These are phyloP conservation scores for Diplazon laetatorius DNA, from an alignment of 2,888 invertebrate species.

Conservation along the genomic window DNA sequence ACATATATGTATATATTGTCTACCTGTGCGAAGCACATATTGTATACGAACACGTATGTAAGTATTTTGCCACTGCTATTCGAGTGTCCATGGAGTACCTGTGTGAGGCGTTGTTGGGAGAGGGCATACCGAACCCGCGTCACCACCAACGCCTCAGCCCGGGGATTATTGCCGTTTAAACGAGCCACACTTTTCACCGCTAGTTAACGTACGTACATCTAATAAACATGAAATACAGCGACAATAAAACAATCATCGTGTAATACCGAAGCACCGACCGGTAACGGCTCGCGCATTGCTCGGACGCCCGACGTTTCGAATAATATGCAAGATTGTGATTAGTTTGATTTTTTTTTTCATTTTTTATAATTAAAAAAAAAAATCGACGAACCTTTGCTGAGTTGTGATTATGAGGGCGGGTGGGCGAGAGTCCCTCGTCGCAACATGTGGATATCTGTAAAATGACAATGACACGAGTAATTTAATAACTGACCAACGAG, in stretches of 20 bases:
- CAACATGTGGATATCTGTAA: slow-evolving; percentile 79
- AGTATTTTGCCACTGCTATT: slow-evolving; percentile 39
- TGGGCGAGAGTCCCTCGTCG: slow-evolving; percentile 73
- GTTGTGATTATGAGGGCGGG: slow-evolving; percentile 68
- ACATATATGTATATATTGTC: slow-evolving; percentile 36
- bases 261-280: slow-evolving; percentile 62
- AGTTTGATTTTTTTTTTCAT: not conserved
- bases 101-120: slow-evolving; percentile 38
- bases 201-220: slow-evolving; percentile 73
- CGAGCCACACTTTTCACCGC: slow-evolving; percentile 73
- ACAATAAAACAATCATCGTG: slow-evolving; percentile 72
- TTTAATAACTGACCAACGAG: not conserved
- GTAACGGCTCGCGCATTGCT: slow-evolving; percentile 39
- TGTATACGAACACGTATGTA: slow-evolving; percentile 32
- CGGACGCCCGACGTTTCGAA: slow-evolving; percentile 31
- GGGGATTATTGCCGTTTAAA: slow-evolving; percentile 68
- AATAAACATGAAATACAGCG: slow-evolving; percentile 75
- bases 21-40: slow-evolving; percentile 34
- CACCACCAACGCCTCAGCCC: slow-evolving; percentile 42
- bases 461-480: slow-evolving; percentile 17
- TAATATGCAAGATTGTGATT: slow-evolving; percentile 32
- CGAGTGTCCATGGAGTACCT: slow-evolving; percentile 54
- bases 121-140: slow-evolving; percentile 12
- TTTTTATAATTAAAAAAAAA: no score
- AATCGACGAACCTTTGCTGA: slow-evolving; percentile 70